Base-by-base conservation (phyloP, 2,113 vertebrate species). In the Mesocricetus auratus region DNA sequence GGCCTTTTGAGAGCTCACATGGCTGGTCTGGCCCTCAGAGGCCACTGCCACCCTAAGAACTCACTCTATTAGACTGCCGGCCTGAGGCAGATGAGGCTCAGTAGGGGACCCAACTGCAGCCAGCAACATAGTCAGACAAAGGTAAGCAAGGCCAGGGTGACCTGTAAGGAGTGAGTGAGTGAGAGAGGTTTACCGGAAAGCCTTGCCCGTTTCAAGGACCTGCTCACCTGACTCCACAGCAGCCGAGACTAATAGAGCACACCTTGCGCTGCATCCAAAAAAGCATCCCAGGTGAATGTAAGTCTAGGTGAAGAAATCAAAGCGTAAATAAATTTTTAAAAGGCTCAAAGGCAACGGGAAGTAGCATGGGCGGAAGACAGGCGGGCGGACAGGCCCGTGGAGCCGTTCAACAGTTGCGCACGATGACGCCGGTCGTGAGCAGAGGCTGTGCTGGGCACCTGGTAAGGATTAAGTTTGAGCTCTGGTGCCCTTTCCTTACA, bases 181-280 rank as follows among this genome's bases (percentile, higher is more conserved):
- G 0, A 3, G 2, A 3, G 31, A 62, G 31, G 29, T 7, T 21
- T 4, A 0, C 8, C 1, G 17, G 29, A 0, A 0, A 3, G 1
- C 5, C 7, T 26, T 29, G 5, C 9, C 0, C 1, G 66, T 24
- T n/a, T 4, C 1, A 1, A 4, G 29, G 0, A 1, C 24, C 12
- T 53, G n/a, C 36, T 17, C 5, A 1, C 31, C 7, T 2, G 2
- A 15, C 19, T 39, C 74, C 1, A 10, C 62, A 3, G 0, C 0
- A 2, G 7, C 64, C 15, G 0, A 0, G 47, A 68, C 6, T 13
- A 39, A 12, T 29, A 0, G 0, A 6, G 24, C 3, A 1, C 12
- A 0, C 66, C 74, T 71, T 26, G 2, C 42, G 29, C 71, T 26
- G 6, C 19, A 1, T 6, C 12, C 73, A 33, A 89, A 86, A 81